Evolutionary conservation across 2,888 invertebrate species (phyloP).

Genomic region (Anagyrus pseudococci): DNA sequence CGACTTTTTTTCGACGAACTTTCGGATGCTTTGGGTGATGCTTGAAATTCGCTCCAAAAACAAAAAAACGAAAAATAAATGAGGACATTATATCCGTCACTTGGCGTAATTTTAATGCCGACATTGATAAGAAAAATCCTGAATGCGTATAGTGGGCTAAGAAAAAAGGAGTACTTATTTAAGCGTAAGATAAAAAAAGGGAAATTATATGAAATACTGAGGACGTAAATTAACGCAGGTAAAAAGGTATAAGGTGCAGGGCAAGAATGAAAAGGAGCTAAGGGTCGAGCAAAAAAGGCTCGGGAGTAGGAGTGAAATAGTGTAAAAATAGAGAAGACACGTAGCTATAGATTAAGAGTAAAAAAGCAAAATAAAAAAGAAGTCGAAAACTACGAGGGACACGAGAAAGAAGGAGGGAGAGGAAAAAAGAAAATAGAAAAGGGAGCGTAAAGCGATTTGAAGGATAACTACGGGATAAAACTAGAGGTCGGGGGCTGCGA

Average conservation of each 20-base stretch:
- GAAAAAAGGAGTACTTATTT: too few relatives aligned
- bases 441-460: neutral
- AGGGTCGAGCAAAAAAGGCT: neutral
- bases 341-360: neutral
- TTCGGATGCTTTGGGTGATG: too few relatives aligned
- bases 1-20: too few relatives aligned
- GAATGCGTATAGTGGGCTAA: too few relatives aligned
- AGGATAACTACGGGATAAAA: neutral
- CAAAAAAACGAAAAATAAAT: too few relatives aligned
- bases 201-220: neutral
- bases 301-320: constrained; percentile 8
- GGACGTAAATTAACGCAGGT: neutral
- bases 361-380: too few relatives aligned
- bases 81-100: too few relatives aligned
- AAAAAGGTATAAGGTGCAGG: neutral
- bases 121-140: too few relatives aligned
- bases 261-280: constrained; percentile 2
- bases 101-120: too few relatives aligned
- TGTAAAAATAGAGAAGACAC: constrained; percentile 11
- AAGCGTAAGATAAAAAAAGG: too few relatives aligned
- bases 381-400: too few relatives aligned
- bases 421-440: neutral
- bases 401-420: neutral
- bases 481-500: neutral
- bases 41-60: too few relatives aligned